Evolutionary conservation across 2,113 vertebrate genomes (phyloP).

Genomic region (Oceanodroma tethys): DNA sequence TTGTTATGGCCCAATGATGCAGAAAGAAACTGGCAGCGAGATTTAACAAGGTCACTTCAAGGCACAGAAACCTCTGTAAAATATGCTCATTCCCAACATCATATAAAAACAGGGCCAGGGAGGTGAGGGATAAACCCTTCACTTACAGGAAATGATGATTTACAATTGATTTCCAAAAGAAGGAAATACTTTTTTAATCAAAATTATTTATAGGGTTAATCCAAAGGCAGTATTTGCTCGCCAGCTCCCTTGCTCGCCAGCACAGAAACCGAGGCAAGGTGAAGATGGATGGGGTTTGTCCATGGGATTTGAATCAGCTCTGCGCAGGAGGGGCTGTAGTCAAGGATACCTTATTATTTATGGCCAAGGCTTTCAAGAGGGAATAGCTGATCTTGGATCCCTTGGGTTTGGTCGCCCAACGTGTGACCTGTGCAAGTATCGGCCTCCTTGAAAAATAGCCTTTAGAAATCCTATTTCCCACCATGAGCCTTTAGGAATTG

Average conservation of each 20-base stretch:
- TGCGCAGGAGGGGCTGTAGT: not conserved
- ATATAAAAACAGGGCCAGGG: not conserved
- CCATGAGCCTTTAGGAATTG: not conserved
- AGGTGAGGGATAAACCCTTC: conserved; percentile 10
- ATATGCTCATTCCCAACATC: not conserved
- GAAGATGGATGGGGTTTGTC: conserved; percentile 36
- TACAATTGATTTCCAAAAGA: conserved; percentile 24
- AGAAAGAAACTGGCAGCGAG: conserved; percentile 35
- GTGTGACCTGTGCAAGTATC: not conserved
- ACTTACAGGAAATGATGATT: not conserved
- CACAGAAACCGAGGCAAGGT: not conserved
- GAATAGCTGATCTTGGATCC: not conserved
- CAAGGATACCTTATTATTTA: conserved; percentile 55
- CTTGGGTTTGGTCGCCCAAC: not conserved
- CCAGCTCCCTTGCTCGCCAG: not conserved
- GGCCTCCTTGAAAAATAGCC: not conserved
- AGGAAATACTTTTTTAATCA: conserved; percentile 65
- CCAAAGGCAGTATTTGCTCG: not conserved
- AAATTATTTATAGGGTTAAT: conserved; percentile 68
- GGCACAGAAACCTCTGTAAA: conserved; percentile 41
- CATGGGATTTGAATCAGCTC: conserved; percentile 25
- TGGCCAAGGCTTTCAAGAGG: not conserved
- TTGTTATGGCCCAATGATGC: conserved; percentile 45
- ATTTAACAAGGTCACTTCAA: conserved; percentile 68
- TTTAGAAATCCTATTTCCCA: not conserved